Evolutionary conservation across 2,113 vertebrate species (phyloP), one percentile per base, ranked within the genome.

Genomic region (Oriolus oriolus): DNA sequence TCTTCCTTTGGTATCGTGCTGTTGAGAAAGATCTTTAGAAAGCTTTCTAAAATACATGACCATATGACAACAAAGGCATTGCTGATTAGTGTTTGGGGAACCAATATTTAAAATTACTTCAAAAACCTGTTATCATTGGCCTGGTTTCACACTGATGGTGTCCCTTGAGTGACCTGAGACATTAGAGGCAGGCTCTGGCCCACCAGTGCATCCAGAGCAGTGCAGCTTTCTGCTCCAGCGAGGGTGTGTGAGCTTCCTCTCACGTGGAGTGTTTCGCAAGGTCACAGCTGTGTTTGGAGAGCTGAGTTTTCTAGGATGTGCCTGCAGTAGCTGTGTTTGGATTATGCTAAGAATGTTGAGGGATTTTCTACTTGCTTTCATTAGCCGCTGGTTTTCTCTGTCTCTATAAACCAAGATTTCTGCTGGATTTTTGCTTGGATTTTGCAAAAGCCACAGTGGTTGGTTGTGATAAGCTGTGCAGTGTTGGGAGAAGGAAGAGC

Each of bases 281-380:
- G 88, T 87, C 26, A 2, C 75, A 87, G 89, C 89, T 82, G 66
- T 71, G 75, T 56, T 88, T 73, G 37, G 49, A 60, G 54, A 86
- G 66, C 89, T 86, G 9, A 52, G 45, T 75, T 73, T 90, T 60
- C 59, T 57, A n/a, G 73, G 59, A 37, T 80, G 50, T 84, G 63
- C 71, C 94, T 65, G 20, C 73, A 91, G 80, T 50, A 84, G 71
- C 84, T 77, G 6, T 77, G 49, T 87, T 81, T 70, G 68, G 54
- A 44, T 92, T 77, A 26, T 0, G 3, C 13, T 49, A 13, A 77
- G 28, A 80, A 71, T 86, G 50, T 30, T 54, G 13, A 13, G 44
- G 45, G 47, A 60, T 90, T 77, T 95, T 89, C 73, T 92, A 76
- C 71, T 52, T 76, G 50, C 49, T 93, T 94, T 76, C 66, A 18